Conservation (phyloP, 2,888 invertebrate genomes). For the Caenorhabditis sinica region DNA sequence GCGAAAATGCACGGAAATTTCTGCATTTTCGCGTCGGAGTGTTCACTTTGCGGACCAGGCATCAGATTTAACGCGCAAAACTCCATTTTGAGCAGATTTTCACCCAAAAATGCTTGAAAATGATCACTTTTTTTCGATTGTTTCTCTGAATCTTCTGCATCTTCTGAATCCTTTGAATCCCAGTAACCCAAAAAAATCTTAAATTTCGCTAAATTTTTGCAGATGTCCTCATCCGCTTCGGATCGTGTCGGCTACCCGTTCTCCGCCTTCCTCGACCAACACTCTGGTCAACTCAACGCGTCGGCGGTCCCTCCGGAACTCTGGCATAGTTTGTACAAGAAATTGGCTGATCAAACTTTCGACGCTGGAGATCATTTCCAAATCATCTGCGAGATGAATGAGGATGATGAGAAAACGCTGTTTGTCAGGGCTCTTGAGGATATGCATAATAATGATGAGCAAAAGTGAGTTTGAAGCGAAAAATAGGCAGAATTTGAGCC, state of each 20-base stretch:
- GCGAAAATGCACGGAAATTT: no score
- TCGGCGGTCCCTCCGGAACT: constrained; percentile 76
- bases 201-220: not conserved
- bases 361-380: constrained; percentile 80
- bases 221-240: constrained; percentile 34
- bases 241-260: constrained; percentile 64
- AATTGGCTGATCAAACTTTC: constrained; percentile 75
- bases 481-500: no score
- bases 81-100: no score
- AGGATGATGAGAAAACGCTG: constrained; percentile 63
- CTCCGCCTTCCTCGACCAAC: constrained; percentile 74
- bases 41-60: no score
- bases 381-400: constrained; percentile 76
- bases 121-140: no score
- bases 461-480: constrained; percentile 52
- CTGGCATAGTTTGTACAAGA: constrained; percentile 77
- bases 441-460: constrained; percentile 70
- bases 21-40: no score
- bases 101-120: no score
- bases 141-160: not conserved
- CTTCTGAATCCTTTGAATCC: not conserved
- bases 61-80: no score
- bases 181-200: no score
- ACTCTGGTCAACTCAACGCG: constrained; percentile 76
- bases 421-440: constrained; percentile 66